Conservation (phyloP, 2,113 vertebrate species). For the Nothocercus julius region DNA sequence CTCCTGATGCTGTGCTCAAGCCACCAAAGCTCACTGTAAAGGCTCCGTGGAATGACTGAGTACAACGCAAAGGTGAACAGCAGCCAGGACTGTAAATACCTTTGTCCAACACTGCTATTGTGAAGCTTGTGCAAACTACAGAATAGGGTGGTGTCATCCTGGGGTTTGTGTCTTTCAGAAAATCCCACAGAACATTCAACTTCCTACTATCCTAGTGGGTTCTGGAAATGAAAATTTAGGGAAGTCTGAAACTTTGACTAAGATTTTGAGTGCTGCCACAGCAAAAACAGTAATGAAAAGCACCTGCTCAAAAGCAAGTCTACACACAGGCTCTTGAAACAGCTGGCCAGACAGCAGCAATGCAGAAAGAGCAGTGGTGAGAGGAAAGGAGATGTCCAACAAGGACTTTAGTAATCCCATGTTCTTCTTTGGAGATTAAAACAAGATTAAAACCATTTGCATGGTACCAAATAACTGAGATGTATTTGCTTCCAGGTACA, state of each 20-base stretch:
- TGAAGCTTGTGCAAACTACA: background rate
- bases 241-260: background rate
- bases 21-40: background rate
- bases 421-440: background rate
- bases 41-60: background rate
- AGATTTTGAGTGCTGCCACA: background rate
- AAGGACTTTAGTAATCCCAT: background rate
- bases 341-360: background rate
- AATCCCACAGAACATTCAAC: background rate
- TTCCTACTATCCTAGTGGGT: background rate
- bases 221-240: slow-evolving; percentile 7
- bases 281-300: background rate
- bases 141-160: background rate
- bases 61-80: slow-evolving; percentile 15
- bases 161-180: background rate
- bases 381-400: background rate
- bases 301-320: background rate
- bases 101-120: background rate
- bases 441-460: background rate
- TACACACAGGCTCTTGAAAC: rapidly evolving
- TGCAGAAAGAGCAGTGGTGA: background rate
- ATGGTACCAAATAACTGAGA: background rate
- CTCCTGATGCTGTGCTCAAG: background rate
- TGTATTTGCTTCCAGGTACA: background rate
- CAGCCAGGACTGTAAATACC: slow-evolving; percentile 44